phyloP scores from a whole-genome alignment of 2,888 invertebrate genomes.

The Lampropteryx suffumata region DNA sequence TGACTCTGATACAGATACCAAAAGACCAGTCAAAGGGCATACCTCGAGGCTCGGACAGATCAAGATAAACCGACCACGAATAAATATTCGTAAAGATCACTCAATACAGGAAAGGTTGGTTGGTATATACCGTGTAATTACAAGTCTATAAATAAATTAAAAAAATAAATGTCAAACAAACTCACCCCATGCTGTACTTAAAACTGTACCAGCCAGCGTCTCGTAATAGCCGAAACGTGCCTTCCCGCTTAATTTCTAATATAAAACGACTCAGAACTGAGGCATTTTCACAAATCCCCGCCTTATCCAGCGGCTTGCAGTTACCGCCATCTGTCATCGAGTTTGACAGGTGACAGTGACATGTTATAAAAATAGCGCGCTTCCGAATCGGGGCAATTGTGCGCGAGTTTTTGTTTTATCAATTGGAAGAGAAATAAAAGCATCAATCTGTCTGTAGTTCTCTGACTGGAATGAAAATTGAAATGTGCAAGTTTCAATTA shows the following conservation, averaged over 20 bases:
- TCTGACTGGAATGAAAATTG: background rate
- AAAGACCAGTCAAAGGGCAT: no score
- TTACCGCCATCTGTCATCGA: slow-evolving; percentile 77
- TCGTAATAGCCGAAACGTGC: slow-evolving; percentile 59
- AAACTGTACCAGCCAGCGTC: slow-evolving; percentile 36
- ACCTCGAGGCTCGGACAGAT: no score
- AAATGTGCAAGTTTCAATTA: slow-evolving; percentile 1
- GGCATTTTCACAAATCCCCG: slow-evolving; percentile 51
- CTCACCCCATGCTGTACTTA: slow-evolving; percentile 43
- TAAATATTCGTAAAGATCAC: no score
- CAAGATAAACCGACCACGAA: no score
- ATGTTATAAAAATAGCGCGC: slow-evolving; percentile 66
- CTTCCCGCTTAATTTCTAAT: slow-evolving; percentile 53
- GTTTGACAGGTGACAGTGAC: slow-evolving; percentile 74
- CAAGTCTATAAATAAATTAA: slow-evolving; percentile 31
- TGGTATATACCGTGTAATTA: no score
- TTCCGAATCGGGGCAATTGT: slow-evolving; percentile 9
- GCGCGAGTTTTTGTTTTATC: slow-evolving; percentile 9
- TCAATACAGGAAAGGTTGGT: no score
- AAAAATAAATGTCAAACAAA: slow-evolving; percentile 42
- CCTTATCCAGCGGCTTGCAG: slow-evolving; percentile 51
- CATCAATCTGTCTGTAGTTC: slow-evolving; percentile 7
- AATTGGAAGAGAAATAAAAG: slow-evolving; percentile 9
- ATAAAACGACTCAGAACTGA: slow-evolving; percentile 51
- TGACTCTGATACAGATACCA: no score